Evolutionary conservation across 1,140 invertebrate species (phyloP), one percentile per base, ranked within the genome.

Genomic region (Brachionus asplanchnoidis): DNA sequence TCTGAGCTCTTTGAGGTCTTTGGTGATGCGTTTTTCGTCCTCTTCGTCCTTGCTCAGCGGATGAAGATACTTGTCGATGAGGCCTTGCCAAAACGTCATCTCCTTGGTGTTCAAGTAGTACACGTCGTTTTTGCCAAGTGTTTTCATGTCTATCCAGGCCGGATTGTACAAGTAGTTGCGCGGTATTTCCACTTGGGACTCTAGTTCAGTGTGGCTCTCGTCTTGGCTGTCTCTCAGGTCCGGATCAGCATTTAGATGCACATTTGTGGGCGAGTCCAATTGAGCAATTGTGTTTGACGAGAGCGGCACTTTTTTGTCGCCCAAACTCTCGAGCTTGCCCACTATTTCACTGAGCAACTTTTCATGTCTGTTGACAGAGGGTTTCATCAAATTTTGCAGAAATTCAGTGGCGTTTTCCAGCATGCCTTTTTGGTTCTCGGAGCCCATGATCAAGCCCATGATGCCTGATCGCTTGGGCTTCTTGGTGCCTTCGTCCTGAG

Each of bases 41-140:
- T 94, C 92, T 87, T 95, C 95, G 88, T 98, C 94, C 87, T 95
- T 95, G 87, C 96, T 95, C 85, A 98, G 94, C 17, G 97, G 97
- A 88, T 94, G 94, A 5, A 98, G 91, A 91, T 98, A 98, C 89
- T 96, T 95, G 66, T 94, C 94, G 75, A 98, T 92, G 12, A 98
- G 90, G 86, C 97, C 96, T 88, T 94, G 95, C 96, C 96, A 98
- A 88, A 98, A 98, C 53, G 92, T 91, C 66, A 94, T 92, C 90
- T 98, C 96, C 44, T 93, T 92, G 85, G 93, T 93, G 89, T 95
- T 90, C 20, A 78, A 80, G 66, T 53, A 73, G 20, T 77, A 50
- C 9, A 73, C 53, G 44, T 66, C 44, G 23, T 40, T 66, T 75
- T 73, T 42, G 6, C 84, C 84, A 40, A 97, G 90, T 75, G 94